Percentiles rank a stretch among this genome's conserved stretches.
These are phyloP conservation scores for Pluvialis apricaria DNA, from an alignment of 2,113 vertebrate genomes.

Conservation along the genomic window DNA sequence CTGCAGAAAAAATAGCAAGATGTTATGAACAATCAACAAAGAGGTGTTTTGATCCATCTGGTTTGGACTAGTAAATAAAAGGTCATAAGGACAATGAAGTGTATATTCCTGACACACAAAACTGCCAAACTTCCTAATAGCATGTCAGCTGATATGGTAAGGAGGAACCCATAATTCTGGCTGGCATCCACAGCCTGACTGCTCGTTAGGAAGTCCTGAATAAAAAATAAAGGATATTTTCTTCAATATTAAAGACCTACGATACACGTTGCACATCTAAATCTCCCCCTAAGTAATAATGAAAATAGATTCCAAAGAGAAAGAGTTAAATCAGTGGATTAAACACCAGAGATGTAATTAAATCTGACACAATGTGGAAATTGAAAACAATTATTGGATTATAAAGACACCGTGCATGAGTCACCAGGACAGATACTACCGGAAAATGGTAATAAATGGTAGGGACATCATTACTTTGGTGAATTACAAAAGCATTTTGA, in stretches of 20 bases:
- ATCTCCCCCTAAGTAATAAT: neutral
- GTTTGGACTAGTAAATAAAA: neutral
- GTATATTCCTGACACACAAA: neutral
- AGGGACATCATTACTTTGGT: neutral
- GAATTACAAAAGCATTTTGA: neutral
- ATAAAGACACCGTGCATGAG: neutral
- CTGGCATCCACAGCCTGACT: neutral
- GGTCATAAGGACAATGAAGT: neutral
- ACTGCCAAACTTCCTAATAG: neutral
- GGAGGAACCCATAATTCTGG: neutral
- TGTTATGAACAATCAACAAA: neutral
- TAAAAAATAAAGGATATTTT: neutral
- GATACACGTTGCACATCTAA: neutral
- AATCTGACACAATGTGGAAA: neutral
- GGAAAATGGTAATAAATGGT: neutral
- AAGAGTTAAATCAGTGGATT: neutral
- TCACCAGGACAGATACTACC: neutral
- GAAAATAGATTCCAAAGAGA: neutral
- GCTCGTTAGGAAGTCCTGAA: neutral
- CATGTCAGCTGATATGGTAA: neutral
- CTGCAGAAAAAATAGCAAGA: neutral
- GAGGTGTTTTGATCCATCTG: neutral
- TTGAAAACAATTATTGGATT: neutral
- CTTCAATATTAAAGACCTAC: neutral
- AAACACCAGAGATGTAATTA: neutral